A percentile compares a stretch with the other conserved stretches of the same genome.
These are phyloP conservation scores for Sarcophaga subvicina DNA, from an alignment of 2,888 invertebrate genomes.

Conservation along the genomic window DNA sequence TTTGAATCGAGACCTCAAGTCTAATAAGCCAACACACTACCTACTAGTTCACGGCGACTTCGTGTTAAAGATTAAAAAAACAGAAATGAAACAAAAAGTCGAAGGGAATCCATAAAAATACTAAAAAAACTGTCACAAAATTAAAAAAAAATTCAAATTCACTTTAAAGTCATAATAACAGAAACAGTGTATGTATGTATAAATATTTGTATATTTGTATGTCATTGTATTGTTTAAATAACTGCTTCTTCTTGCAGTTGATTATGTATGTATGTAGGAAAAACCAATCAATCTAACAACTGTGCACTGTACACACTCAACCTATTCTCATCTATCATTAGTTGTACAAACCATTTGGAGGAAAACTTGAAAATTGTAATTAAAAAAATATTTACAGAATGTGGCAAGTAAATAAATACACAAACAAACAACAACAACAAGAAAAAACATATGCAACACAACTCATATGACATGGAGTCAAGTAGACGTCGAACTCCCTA, in stretches of 20 bases:
- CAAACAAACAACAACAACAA: neutral
- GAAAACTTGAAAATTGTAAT: neutral
- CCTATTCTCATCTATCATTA: neutral
- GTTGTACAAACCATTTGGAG: neutral
- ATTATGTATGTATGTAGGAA: neutral
- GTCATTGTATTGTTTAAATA: neutral
- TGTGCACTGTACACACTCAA: neutral
- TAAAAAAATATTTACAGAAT: constrained; percentile 13
- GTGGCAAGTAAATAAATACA: constrained; percentile 23
- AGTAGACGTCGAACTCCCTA: neutral
- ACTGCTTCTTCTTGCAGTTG: constrained; percentile 4
- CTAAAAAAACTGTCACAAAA: too few relatives aligned
- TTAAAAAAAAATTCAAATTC: too few relatives aligned
- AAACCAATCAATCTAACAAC: neutral
- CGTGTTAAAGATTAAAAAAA: too few relatives aligned
- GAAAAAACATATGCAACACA: constrained; percentile 38
- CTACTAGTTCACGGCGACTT: too few relatives aligned
- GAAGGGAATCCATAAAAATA: too few relatives aligned
- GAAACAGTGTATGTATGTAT: too few relatives aligned
- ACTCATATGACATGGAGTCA: constrained; percentile 25
- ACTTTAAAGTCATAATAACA: too few relatives aligned
- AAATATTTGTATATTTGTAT: too few relatives aligned
- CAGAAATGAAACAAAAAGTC: too few relatives aligned
- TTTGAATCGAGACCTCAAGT: too few relatives aligned
- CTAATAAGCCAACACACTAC: too few relatives aligned